These are phyloP conservation scores for Dendrolimus kikuchii DNA, from an alignment of 1,140 invertebrate species.

Conservation along the genomic window DNA sequence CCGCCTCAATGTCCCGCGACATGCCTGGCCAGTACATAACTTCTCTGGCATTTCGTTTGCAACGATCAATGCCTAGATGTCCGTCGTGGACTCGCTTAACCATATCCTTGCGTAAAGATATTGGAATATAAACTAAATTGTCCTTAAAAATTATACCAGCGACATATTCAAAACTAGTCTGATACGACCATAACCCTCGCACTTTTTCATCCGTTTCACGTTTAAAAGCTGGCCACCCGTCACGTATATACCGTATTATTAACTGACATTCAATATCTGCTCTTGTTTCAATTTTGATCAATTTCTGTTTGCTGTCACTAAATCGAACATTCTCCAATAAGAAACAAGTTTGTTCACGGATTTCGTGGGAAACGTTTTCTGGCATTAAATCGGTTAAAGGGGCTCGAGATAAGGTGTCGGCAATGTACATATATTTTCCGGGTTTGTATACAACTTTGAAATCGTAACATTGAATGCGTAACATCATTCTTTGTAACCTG, in stretches of 20 bases:
- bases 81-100: slow-evolving; percentile 35
- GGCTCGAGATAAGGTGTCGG: slow-evolving; percentile 14
- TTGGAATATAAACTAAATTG: slow-evolving; percentile 30
- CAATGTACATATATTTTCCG: slow-evolving; percentile 12
- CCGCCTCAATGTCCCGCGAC: slow-evolving; percentile 25
- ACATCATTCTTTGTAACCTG: slow-evolving; percentile 8
- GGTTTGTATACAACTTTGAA: slow-evolving; percentile 9
- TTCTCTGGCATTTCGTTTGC: slow-evolving; percentile 30
- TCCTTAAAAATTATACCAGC: slow-evolving; percentile 20
- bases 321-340: slow-evolving; percentile 18
- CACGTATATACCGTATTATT: slow-evolving; percentile 8
- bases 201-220: slow-evolving; percentile 8
- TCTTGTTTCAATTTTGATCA: slow-evolving; percentile 3
- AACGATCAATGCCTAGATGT: slow-evolving; percentile 23
- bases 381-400: slow-evolving; percentile 12
- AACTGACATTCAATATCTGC: slow-evolving; percentile 6
- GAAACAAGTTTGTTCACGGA: slow-evolving; percentile 17
- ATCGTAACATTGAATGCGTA: neutral
- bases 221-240: slow-evolving; percentile 14
- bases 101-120: slow-evolving; percentile 24
- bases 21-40: slow-evolving; percentile 41
- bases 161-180: slow-evolving; percentile 17
- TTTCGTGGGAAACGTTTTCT: slow-evolving; percentile 8
- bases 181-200: slow-evolving; percentile 13
- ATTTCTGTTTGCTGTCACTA: slow-evolving; percentile 12